A percentile compares a stretch with the other conserved stretches of the same genome.
phyloP scores from a whole-genome alignment of 2,113 vertebrate genomes.

The Plectropomus leopardus region DNA sequence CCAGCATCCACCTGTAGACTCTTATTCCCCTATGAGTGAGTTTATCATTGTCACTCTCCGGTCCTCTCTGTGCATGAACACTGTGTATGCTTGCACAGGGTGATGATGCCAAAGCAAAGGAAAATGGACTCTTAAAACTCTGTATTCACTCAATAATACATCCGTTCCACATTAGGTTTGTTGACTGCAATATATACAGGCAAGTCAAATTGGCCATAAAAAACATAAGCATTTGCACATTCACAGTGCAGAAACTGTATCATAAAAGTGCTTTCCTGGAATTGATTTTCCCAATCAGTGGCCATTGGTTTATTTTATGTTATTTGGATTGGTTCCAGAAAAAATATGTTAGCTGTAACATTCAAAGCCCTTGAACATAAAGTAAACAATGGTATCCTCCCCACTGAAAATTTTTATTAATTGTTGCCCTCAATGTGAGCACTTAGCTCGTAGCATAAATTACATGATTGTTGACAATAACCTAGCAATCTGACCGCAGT shows the following conservation, averaged over 20 bases:
- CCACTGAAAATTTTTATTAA: background rate
- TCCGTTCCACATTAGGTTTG: background rate
- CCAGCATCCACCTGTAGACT: constrained; percentile 10
- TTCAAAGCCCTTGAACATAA: constrained; percentile 31
- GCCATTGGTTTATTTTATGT: constrained; percentile 30
- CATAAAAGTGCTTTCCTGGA: constrained; percentile 19
- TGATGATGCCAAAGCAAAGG: constrained; percentile 18
- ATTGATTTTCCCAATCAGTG: constrained; percentile 31
- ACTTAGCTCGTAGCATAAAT: constrained; percentile 13
- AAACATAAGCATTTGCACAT: constrained; percentile 5
- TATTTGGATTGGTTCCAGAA: constrained; percentile 6
- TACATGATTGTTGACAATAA: constrained; percentile 17
- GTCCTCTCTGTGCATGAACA: background rate
- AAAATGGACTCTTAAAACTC: background rate
- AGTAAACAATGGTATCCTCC: background rate
- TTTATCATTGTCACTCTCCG: background rate
- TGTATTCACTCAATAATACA: constrained; percentile 6
- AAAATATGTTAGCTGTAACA: constrained; percentile 22
- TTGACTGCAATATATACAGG: constrained; percentile 15
- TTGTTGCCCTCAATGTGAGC: constrained; percentile 13
- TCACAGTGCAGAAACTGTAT: constrained; percentile 15
- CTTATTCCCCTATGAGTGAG: background rate
- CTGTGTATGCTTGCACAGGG: background rate
- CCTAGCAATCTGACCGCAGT: background rate
- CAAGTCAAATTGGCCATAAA: constrained; percentile 25